phyloP scores from a whole-genome alignment of 2,888 invertebrate species.

The Drosophila mulleri region DNA sequence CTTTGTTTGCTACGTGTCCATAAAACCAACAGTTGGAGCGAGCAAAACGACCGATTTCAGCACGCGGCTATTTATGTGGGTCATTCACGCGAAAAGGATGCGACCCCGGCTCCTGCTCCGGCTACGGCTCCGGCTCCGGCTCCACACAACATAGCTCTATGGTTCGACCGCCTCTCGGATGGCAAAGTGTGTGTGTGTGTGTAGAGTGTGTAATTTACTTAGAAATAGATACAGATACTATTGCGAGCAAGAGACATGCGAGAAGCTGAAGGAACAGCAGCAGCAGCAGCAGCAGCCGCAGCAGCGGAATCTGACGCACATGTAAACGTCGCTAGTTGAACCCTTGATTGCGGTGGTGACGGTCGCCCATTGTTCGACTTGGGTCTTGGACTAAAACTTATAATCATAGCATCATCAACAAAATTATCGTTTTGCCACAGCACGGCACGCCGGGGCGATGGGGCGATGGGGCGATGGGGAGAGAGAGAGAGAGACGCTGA shows the following conservation, averaged over 20 bases:
- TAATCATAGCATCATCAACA: slow-evolving; percentile 77
- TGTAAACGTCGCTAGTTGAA: slow-evolving; percentile 57
- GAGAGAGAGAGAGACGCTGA: neutral
- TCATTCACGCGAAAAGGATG: slow-evolving; percentile 72
- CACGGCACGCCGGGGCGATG: slow-evolving; percentile 9
- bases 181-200: slow-evolving; percentile 28
- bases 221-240: slow-evolving; percentile 72
- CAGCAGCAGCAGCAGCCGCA: neutral
- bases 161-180: slow-evolving; percentile 7
- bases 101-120: slow-evolving; percentile 21
- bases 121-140: too few relatives aligned
- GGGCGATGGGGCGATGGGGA: neutral
- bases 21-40: slow-evolving; percentile 44
- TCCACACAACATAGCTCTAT: slow-evolving; percentile 5
- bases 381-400: slow-evolving; percentile 68
- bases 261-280: neutral
- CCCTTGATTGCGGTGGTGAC: slow-evolving; percentile 64
- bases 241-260: slow-evolving; percentile 9
- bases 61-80: slow-evolving; percentile 73
- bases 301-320: slow-evolving; percentile 40
- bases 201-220: slow-evolving; percentile 66
- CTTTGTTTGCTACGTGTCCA: slow-evolving; percentile 64
- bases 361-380: slow-evolving; percentile 61
- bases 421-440: slow-evolving; percentile 74
- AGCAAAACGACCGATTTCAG: slow-evolving; percentile 40